Percentiles rank a stretch among this genome's conserved stretches.
Conservation (phyloP, 2,888 invertebrate genomes). For the Sesia bembeciformis region DNA sequence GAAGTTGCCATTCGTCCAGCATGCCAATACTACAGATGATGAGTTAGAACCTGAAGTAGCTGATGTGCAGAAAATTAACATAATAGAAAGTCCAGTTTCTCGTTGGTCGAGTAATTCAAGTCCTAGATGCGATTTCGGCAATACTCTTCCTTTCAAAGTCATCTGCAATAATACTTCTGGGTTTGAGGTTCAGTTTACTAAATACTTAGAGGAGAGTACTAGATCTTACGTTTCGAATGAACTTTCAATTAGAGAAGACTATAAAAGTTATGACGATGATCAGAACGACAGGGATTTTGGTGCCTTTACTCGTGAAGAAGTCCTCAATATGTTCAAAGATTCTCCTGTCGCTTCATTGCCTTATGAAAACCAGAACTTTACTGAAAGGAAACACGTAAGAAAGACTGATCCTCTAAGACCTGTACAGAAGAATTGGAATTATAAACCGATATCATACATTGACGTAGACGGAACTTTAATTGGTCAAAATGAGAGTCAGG, state of each 20-base stretch:
- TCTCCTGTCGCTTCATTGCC: conserved; percentile 54
- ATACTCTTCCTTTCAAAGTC: conserved; percentile 53
- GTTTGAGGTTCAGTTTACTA: conserved; percentile 56
- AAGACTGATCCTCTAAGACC: conserved; percentile 56
- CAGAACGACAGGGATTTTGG: conserved; percentile 29
- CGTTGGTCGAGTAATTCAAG: conserved; percentile 32
- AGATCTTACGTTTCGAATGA: conserved; percentile 26
- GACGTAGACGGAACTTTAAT: conserved; percentile 41
- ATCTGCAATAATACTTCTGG: conserved; percentile 48
- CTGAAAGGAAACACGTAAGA: conserved; percentile 43
- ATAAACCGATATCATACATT: conserved; percentile 27
- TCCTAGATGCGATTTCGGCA: conserved; percentile 45
- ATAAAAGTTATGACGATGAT: conserved; percentile 26
- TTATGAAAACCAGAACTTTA: conserved; percentile 27
- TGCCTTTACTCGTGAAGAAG: conserved; percentile 47
- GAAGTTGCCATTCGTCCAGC: conserved; percentile 54
- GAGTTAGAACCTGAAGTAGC: conserved; percentile 21
- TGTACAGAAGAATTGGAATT: conserved; percentile 35
- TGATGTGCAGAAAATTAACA: conserved; percentile 29
- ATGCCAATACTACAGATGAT: conserved; percentile 29
- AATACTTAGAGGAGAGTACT: conserved; percentile 35
- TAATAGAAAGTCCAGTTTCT: conserved; percentile 47
- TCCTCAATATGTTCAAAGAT: conserved; percentile 63
- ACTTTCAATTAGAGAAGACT: conserved; percentile 24
- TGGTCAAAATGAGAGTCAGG: conserved; percentile 37